Base-by-base conservation (phyloP, 1,140 invertebrate genomes). In the Aradophagus sp. region DNA sequence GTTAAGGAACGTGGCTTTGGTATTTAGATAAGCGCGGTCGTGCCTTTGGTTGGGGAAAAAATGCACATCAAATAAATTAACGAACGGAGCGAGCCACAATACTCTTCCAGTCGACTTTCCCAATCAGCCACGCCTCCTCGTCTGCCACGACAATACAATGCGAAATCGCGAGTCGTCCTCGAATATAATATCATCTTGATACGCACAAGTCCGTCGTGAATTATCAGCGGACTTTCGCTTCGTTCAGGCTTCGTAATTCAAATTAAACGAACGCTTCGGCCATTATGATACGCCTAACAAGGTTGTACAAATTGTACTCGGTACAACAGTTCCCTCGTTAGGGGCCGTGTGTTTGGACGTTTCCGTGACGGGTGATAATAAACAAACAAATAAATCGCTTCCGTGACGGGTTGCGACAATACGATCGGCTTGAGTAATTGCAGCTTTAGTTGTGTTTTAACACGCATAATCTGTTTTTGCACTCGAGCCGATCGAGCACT, bases 381-480 rank as follows among this genome's bases (percentile, higher is more conserved):
- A 48, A 65, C 61, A 55, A 65, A 65, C 42, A 29, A 34, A 65
- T 55, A 20, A 53, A 45, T 45, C 36, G 13, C 8, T 12, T 41
- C 5, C 36, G n/a, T 29, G 39, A 63, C 45, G 35, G 45, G 15
- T 59, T 35, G 45, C 13, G 39, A 20, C 16, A 56, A 53, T 29
- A 32, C 47, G 29, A 56, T 5, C 29, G 4, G 44, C 7, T 11
- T 47, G 45, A 58, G 47, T 68, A 47, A 59, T 61, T 59, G 53
- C 55, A 29, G 53, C 47, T 47, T 39, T 5, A 47, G 44, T 42
- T 47, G 27, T 34, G 16, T 29, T 53, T 48, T 26, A 48, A 41
- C 32, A 12, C 7, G 44, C 27, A 17, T 35, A 50, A 73, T 73
- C 67, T 62, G 58, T 67, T 61, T 59, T 50, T 31, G 15, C 26